phyloP scores from a whole-genome alignment of 2,113 vertebrate species.

The Rissa tridactyla region DNA sequence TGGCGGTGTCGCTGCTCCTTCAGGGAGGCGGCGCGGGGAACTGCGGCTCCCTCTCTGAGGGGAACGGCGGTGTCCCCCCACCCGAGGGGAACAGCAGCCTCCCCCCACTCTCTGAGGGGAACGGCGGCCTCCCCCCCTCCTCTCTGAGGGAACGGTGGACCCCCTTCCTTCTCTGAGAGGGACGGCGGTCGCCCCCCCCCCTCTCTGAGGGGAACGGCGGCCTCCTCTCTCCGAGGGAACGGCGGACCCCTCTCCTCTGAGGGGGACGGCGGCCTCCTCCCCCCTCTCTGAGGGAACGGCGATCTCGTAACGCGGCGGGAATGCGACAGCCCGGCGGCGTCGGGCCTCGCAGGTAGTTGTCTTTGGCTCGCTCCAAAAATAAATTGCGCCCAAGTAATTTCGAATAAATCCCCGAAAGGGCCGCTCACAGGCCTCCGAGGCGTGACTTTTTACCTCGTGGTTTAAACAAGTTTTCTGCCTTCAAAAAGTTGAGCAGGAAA shows the following conservation, averaged over 20 bases:
- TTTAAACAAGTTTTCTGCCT: neutral
- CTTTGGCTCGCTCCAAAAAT: no score
- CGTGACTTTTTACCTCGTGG: rapidly evolving
- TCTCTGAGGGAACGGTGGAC: no score
- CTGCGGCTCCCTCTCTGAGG: neutral
- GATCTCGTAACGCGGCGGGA: no score
- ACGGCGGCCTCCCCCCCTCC: neutral
- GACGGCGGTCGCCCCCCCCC: no score
- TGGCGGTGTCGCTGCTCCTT: no score
- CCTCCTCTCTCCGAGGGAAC: no score
- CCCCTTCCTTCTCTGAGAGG: no score
- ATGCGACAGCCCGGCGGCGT: rapidly evolving
- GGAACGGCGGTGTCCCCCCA: no score
- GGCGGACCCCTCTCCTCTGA: no score
- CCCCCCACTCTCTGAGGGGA: neutral
- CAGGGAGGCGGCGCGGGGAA: neutral
- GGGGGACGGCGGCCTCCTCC: no score
- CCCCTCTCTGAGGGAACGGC: neutral
- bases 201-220: neutral
- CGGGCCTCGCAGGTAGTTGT: neutral
- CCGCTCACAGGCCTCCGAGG: rapidly evolving
- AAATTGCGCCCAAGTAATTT: rapidly evolving
- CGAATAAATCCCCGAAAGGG: no score
- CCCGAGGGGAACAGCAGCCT: neutral
- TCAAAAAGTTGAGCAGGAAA: neutral